A percentile compares a stretch with the other conserved stretches of the same genome.
Conservation (phyloP, 2,797 vertebrate genomes). For the Melanotaenia parkinsoni region DNA sequence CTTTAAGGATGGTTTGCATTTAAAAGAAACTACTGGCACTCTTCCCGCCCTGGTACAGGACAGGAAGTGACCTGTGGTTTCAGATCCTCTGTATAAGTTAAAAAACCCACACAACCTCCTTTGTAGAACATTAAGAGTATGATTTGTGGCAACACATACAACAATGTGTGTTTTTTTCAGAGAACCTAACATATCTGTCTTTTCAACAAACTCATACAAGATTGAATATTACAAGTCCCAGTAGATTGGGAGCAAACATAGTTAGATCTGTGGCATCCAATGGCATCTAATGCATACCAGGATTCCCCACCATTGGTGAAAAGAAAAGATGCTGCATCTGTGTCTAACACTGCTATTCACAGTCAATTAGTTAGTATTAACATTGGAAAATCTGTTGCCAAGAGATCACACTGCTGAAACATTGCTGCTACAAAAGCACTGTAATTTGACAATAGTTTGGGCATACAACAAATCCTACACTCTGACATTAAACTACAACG, state of each 20-base stretch:
- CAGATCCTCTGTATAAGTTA: not conserved
- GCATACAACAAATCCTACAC: not conserved
- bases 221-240: not conserved
- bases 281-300: slow-evolving; percentile 32
- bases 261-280: slow-evolving; percentile 28
- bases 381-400: not conserved
- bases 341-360: not conserved
- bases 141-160: not conserved
- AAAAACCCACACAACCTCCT: not conserved
- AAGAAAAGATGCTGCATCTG: not conserved
- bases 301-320: not conserved
- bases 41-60: not conserved
- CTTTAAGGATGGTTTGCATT: not conserved
- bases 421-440: not conserved
- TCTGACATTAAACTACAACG: not conserved
- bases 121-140: not conserved
- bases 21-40: slow-evolving; percentile 3
- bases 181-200: not conserved
- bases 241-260: slow-evolving; percentile 18
- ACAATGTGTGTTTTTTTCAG: too few species aligned
- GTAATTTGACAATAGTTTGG: not conserved
- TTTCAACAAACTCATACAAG: too few species aligned
- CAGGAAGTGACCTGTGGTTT: not conserved
- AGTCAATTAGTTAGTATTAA: not conserved
- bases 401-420: not conserved